phyloP scores from a whole-genome alignment of 2,797 vertebrate genomes.

The Sardinella longiceps region DNA sequence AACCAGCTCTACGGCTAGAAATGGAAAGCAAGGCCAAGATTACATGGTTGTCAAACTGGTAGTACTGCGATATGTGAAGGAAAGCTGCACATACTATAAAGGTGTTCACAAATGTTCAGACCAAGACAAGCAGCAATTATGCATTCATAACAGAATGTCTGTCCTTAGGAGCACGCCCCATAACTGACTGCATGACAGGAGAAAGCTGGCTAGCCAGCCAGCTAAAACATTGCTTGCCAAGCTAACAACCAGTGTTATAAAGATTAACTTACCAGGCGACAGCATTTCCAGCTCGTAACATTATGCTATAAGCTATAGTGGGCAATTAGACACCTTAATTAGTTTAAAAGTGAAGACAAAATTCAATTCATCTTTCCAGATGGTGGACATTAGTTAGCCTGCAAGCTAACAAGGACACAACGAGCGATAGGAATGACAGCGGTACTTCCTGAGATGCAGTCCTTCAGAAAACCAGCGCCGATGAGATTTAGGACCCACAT shows the following conservation, averaged over 20 bases:
- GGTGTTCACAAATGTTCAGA: background rate
- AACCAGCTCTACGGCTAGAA: background rate
- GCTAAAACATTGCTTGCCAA: background rate
- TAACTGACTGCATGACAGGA: background rate
- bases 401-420: conserved; percentile 77
- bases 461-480: conserved; percentile 54
- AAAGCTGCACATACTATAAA: background rate
- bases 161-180: conserved; percentile 17
- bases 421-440: conserved; percentile 61
- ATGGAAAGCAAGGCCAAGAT: background rate
- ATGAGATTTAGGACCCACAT: background rate
- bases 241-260: background rate
- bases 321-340: conserved; percentile 45
- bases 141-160: conserved; percentile 2
- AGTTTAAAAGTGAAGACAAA: conserved; percentile 49
- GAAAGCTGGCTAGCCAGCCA: background rate
- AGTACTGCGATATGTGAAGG: background rate
- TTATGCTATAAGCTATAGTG: conserved; percentile 57
- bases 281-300: conserved; percentile 76
- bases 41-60: background rate
- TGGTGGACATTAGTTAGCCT: conserved; percentile 59
- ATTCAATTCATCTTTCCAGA: conserved; percentile 69
- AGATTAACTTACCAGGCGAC: conserved; percentile 71
- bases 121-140: background rate
- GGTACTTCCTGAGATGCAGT: conserved; percentile 65